Base-by-base conservation (phyloP, 2,113 vertebrate genomes). In the Marmota monax region DNA sequence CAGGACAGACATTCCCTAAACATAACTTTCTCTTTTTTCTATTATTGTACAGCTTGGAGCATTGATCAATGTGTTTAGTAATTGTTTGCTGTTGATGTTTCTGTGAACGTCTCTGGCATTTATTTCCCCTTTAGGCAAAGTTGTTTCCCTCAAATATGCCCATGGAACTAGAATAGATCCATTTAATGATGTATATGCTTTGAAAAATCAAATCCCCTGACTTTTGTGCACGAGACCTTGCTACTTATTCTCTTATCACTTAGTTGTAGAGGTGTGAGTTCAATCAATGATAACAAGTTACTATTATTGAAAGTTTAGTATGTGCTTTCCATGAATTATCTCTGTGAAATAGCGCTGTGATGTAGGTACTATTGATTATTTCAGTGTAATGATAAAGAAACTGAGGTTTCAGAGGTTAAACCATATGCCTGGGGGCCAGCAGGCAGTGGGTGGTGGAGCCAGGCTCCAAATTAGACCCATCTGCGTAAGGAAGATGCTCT, bases 121-220 rank as follows among this genome's bases (percentile, higher is more conserved):
- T 93, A 95, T 97, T 96, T 97, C 69, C 90, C 96, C 96, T 96
- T 92, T 93, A 97, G 95, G 96, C 97, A 88, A 97, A 95, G 72
- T 73, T 70, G 92, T 94, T 96, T 96, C 88, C 63, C 93, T 97
- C 94, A 92, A 69, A 88, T 94, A 90, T 88, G 96, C 90, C 96
- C 77, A 65, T 45, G 53, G 83, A 97, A 80, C 80, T 80, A 93
- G 84, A 94, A 73, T 53, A 78, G 93, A 94, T 97, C 95, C 80
- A 90, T 90, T 95, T 93, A 96, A 97, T 69, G 95, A 97, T 93
- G 97, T 97, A 97, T 93, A 94, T 37, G 53, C 92, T 94, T 92
- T 96, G 90, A 69, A 92, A 80, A 89, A 96, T 76, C 89, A 93
- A 94, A 97, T 92, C 80, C 90, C 94, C 23, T 18, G 96, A 84